These are phyloP conservation scores for Hipparchia sbordonii DNA, from an alignment of 2,888 invertebrate genomes.

Conservation along the genomic window DNA sequence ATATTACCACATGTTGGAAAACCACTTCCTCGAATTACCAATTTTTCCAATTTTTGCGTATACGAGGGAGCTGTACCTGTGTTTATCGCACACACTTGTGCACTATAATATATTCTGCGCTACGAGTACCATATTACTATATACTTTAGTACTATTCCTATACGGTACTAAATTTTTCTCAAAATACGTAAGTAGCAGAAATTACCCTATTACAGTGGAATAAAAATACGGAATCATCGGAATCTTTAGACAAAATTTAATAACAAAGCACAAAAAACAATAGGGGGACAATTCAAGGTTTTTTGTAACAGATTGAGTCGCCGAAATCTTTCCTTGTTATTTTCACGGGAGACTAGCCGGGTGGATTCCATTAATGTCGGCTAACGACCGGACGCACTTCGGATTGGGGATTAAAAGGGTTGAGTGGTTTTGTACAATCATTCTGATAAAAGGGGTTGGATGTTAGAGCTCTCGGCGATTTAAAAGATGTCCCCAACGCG, in stretches of 20 bases:
- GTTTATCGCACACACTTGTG: no score
- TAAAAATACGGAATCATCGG: background rate
- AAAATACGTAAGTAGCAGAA: background rate
- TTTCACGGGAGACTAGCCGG: constrained; percentile 75
- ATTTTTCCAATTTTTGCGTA: no score
- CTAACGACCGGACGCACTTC: constrained; percentile 81
- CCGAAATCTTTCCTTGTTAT: constrained; percentile 73
- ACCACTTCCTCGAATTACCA: no score
- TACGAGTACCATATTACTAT: no score
- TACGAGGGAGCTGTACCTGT: no score
- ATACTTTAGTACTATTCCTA: no score
- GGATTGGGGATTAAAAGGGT: constrained; percentile 82
- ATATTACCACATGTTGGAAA: no score
- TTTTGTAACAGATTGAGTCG: constrained; percentile 61
- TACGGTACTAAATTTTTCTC: background rate
- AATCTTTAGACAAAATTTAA: constrained; percentile 3
- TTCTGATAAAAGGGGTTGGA: constrained; percentile 76
- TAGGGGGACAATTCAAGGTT: constrained; percentile 25
- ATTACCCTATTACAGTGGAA: no score
- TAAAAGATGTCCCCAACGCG: constrained; percentile 70
- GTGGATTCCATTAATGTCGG: constrained; percentile 80
- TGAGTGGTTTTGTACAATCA: constrained; percentile 82
- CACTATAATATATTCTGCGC: no score
- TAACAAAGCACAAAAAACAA: constrained; percentile 9
- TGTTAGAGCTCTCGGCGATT: constrained; percentile 79